A percentile compares a stretch with the other conserved stretches of the same genome.
Conservation (phyloP, 2,888 invertebrate genomes). For the Drosophila cyrtoloma region DNA sequence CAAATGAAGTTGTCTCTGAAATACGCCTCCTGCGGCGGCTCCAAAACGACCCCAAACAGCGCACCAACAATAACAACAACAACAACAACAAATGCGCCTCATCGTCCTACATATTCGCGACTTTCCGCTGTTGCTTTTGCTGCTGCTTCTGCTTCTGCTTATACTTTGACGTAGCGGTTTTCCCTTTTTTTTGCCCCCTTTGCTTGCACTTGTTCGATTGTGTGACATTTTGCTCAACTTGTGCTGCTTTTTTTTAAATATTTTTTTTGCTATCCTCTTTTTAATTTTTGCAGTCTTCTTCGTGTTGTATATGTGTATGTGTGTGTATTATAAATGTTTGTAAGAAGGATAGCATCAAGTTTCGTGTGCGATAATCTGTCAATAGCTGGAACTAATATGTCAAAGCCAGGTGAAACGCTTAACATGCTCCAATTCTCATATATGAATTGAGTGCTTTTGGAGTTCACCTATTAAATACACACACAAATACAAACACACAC, state of each 20-base stretch:
- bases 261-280: neutral
- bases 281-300: neutral
- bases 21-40: constrained; percentile 66
- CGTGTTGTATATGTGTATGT: neutral
- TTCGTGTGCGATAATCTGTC: constrained; percentile 7
- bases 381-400: constrained; percentile 41
- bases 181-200: constrained; percentile 19
- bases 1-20: constrained; percentile 73
- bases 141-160: neutral
- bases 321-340: neutral
- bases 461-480: neutral
- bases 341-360: neutral
- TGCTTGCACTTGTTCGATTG: constrained; percentile 69
- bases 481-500: constrained; percentile 5
- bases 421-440: constrained; percentile 48
- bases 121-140: constrained; percentile 15
- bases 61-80: constrained; percentile 9
- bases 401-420: constrained; percentile 49
- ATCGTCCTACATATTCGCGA: constrained; percentile 61
- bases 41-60: constrained; percentile 39
- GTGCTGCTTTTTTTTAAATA: neutral
- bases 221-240: constrained; percentile 34
- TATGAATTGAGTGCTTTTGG: constrained; percentile 15
- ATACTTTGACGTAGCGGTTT: constrained; percentile 14
- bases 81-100: constrained; percentile 11